These are phyloP conservation scores for Coremacera marginata DNA, from an alignment of 2,888 invertebrate species.

Conservation along the genomic window DNA sequence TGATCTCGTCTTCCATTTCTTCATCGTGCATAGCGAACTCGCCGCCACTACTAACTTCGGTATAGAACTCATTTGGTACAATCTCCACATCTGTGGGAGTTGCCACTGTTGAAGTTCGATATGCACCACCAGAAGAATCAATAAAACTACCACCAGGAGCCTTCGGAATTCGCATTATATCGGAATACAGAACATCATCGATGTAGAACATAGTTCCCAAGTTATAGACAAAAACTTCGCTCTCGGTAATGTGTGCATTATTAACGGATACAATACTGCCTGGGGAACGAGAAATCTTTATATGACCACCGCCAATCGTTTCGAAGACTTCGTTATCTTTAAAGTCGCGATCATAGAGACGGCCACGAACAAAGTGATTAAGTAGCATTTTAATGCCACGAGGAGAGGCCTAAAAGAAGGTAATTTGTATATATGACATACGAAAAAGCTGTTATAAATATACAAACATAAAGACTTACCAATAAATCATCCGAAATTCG, in stretches of 20 bases:
- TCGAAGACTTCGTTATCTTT: slow-evolving; percentile 71
- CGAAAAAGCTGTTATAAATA: neutral
- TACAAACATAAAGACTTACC: slow-evolving; percentile 51
- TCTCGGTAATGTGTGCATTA: slow-evolving; percentile 73
- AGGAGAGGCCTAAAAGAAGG: slow-evolving; percentile 70
- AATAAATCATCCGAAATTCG: slow-evolving; percentile 72
- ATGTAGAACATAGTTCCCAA: slow-evolving; percentile 76
- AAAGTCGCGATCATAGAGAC: slow-evolving; percentile 74
- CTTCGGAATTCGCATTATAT: slow-evolving; percentile 63
- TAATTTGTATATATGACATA: neutral
- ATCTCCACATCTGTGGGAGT: slow-evolving; percentile 66
- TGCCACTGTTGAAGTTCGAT: slow-evolving; percentile 49
- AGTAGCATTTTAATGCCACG: slow-evolving; percentile 73
- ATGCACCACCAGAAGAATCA: slow-evolving; percentile 49
- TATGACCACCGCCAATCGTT: slow-evolving; percentile 73
- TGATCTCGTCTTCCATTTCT: slow-evolving; percentile 68
- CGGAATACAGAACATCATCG: slow-evolving; percentile 73
- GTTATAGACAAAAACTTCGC: slow-evolving; percentile 76
- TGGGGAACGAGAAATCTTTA: slow-evolving; percentile 70
- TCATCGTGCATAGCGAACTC: slow-evolving; percentile 66
- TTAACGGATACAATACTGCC: slow-evolving; percentile 71
- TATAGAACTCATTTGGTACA: slow-evolving; percentile 66
- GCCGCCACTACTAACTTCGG: slow-evolving; percentile 62
- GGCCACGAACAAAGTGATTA: slow-evolving; percentile 75
- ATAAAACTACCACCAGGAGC: slow-evolving; percentile 55